Base-by-base conservation (phyloP, 2,888 invertebrate species). In the Tinea trinotella region DNA sequence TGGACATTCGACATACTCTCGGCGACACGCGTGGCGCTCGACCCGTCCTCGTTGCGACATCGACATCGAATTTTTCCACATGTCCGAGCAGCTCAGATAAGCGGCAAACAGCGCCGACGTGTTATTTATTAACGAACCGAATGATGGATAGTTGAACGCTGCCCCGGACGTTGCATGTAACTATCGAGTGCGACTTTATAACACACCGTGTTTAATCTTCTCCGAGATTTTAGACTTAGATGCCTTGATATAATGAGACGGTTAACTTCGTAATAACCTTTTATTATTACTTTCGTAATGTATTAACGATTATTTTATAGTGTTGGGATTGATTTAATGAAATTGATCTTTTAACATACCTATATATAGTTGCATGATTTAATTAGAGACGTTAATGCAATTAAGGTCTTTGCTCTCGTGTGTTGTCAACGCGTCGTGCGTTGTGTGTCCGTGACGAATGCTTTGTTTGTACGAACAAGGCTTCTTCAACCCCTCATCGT, bases 51-150 rank as follows among this genome's bases (percentile, higher is more conserved):
- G 82, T 85, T 84, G 77, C 84, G 83, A 84, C 83, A 84, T 80
- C 82, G 81, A 84, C 84, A 81, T 83, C 82, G 75, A 84, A 82
- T 83, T 81, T 81, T 85, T 84, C 83, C 83, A 83, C 85, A 83
- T 84, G 85, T 78, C 77, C 81, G 82, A 74, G 73, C 83, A 82
- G 74, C 74, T 59, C 63, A 83, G 85, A 84, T 84, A 83, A 84
- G 82, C 81, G 69, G 66, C 76, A 78, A 83, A 50, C 24, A 50
- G 50, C 77, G 79, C 76, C 80, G 71, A 81, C 83, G 81, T 84
- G 82, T 83, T 83, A 83, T 85, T 84, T 84, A 85, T 85, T 83
- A 85, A 84, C 85, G 85, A 85, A 85, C 82, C 82, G 84, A 85
- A 84, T 85, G 85, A 85, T 85, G 83, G 85, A 85, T 85, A 82